Percentiles rank a stretch among this genome's conserved stretches.
Evolutionary conservation across 2,888 invertebrate species (phyloP).

Genomic region (Andrena trimmerana): DNA sequence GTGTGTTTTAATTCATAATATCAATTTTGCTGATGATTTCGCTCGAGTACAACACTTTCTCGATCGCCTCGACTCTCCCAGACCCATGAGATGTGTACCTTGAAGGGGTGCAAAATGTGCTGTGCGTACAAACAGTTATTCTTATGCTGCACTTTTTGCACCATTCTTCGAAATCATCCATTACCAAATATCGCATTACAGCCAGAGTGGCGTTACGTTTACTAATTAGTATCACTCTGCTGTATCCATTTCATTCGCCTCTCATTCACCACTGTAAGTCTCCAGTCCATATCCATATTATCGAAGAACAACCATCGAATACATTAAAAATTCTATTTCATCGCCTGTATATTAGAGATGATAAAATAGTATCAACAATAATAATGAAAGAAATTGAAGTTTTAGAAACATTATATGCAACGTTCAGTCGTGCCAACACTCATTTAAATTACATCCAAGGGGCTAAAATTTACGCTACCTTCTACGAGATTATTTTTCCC

Average conservation of each 20-base stretch:
- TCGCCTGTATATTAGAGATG: too few species aligned
- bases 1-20: too few species aligned
- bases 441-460: too few species aligned
- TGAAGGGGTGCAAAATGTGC: constrained; percentile 56
- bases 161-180: constrained; percentile 5
- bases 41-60: constrained; percentile 1
- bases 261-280: constrained; percentile 12
- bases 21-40: neutral
- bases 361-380: too few species aligned
- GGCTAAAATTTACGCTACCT: too few species aligned
- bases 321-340: too few species aligned
- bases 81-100: neutral
- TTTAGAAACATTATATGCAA: too few species aligned
- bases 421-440: too few species aligned
- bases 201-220: constrained; percentile 45
- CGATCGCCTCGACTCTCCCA: neutral
- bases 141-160: constrained; percentile 72
- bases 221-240: constrained; percentile 42
- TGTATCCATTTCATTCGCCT: neutral
- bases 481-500: too few species aligned
- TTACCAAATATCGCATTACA: constrained; percentile 6
- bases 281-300: neutral
- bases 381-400: too few species aligned
- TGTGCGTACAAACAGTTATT: constrained; percentile 70
- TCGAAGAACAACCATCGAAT: too few species aligned